Conservation (phyloP, 2,797 vertebrate genomes). For the Enteromius thamalakanensis region DNA sequence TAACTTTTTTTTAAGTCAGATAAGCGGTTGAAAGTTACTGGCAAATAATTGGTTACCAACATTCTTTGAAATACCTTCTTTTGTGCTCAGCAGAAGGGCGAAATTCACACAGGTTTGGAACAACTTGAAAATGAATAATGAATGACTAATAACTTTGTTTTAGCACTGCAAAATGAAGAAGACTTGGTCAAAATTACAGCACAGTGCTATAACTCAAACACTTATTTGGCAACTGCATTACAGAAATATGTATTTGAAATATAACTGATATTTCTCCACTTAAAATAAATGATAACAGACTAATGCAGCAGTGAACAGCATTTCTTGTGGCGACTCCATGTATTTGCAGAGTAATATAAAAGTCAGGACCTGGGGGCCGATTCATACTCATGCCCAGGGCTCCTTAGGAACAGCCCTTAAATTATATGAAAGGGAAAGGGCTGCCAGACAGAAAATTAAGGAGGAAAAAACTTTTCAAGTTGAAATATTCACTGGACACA, state of each 20-base stretch:
- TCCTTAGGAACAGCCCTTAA: constrained; percentile 72
- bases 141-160: neutral
- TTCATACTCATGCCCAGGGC: constrained; percentile 70
- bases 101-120: neutral
- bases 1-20: constrained; percentile 24
- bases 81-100: neutral
- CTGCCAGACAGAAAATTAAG: constrained; percentile 77
- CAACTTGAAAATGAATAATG: neutral
- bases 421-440: constrained; percentile 70
- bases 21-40: neutral
- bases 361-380: constrained; percentile 61
- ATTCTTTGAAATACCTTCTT: neutral
- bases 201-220: neutral
- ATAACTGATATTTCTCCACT: neutral
- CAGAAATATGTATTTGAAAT: constrained; percentile 11
- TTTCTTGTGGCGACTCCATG: constrained; percentile 44
- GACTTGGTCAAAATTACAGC: neutral
- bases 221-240: neutral
- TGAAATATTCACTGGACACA: constrained; percentile 77
- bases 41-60: neutral
- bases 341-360: constrained; percentile 58
- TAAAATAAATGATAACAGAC: constrained; percentile 25
- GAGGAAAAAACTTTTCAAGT: constrained; percentile 79
- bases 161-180: neutral
- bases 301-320: constrained; percentile 15